Base-by-base conservation (phyloP, 1,140 invertebrate species). In the Microplitis mediator region DNA sequence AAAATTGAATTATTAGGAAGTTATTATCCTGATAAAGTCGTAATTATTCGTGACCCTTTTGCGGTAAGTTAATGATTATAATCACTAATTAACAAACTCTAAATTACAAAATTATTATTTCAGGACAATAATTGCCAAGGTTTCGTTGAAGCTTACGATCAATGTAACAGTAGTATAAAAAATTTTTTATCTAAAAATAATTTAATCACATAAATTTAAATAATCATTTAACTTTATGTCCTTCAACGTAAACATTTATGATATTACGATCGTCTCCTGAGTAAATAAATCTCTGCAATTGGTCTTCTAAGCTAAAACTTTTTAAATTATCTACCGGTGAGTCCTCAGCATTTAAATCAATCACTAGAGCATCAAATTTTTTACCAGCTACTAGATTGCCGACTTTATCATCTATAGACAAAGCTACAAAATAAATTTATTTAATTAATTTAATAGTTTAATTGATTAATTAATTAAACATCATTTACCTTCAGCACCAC, bases 191-290 rank as follows among this genome's bases (percentile, higher is more conserved):
- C 39, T 11, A 45, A 45, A 45, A 60, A 60, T 56, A 56, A 13
- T 56, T 56, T 16, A 13, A n/a, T 56, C 16, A 1, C 4, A 1
- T 63, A 63, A 64, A 56, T 56, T 71, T 54, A 31, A 45, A 35
- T 83, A 13, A 36, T 64, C n/a, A 85, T 82, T 90, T 91, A 13
- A 93, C 90, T 76, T 87, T 83, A 74, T 85, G 84, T 16, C 95
- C 95, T 69, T 90, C 89, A 34, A 97, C 92, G 87, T 90, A 96
- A 6, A 96, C 93, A 79, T 91, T 83, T 2, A 81, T 63, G 61
- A 97, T 93, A 84, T 97, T 97, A 72, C 94, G 90, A 83, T 96
- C 94, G 86, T 96, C 94, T 0, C 95, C 95, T 50, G 91, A 85
- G 78, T 92, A 95, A 73, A 97, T 87, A 77, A 97, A 95, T 82